These are phyloP conservation scores for Phoebastria nigripes DNA, from an alignment of 2,797 vertebrate genomes.

Conservation along the genomic window DNA sequence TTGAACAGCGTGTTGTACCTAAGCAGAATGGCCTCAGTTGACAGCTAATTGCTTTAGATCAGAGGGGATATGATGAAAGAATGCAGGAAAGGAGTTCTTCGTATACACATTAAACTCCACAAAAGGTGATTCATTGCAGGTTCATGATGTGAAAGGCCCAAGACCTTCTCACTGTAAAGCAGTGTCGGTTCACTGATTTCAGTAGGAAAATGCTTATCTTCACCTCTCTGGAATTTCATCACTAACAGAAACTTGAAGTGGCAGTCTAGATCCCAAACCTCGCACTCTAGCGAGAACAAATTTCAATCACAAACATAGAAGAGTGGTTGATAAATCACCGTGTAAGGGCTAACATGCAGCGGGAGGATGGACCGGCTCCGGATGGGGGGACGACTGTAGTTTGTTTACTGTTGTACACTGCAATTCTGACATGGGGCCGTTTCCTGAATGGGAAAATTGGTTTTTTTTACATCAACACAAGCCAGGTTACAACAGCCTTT, in stretches of 20 bases:
- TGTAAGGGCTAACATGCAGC: not conserved
- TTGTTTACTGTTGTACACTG: not conserved
- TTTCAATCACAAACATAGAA: not conserved
- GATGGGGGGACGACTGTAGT: not conserved
- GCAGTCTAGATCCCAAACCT: not conserved
- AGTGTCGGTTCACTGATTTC: not conserved
- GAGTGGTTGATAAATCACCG: not conserved
- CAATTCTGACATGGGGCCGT: not conserved
- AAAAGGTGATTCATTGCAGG: not conserved
- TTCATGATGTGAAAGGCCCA: not conserved
- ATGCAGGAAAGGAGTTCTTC: not conserved
- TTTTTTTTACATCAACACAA: not conserved
- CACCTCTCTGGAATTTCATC: not conserved
- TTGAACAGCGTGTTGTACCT: not conserved
- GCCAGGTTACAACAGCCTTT: not conserved
- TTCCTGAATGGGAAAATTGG: not conserved
- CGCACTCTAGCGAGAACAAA: not conserved
- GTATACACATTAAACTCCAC: fast-evolving
- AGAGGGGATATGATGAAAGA: not conserved
- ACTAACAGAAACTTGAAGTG: not conserved
- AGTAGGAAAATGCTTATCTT: not conserved
- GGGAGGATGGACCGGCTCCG: fast-evolving
- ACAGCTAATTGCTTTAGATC: not conserved
- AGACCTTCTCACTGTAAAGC: not conserved
- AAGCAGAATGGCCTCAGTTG: not conserved